Evolutionary conservation across 2,113 vertebrate species (phyloP), one percentile per base, ranked within the genome.

Genomic region (Saguinus midas): DNA sequence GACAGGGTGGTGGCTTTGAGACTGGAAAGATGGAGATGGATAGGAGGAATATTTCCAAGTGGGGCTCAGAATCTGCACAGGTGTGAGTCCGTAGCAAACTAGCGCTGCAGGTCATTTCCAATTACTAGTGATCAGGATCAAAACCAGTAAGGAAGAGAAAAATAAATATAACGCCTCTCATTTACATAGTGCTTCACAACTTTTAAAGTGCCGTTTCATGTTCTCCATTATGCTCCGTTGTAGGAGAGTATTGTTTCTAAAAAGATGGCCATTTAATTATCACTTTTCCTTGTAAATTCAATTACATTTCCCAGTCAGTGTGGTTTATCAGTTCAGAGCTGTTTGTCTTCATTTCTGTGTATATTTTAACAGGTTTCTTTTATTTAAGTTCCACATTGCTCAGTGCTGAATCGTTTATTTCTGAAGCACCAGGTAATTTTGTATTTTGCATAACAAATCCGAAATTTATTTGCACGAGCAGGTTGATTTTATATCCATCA

Each of bases 251-350:
- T 78, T 94, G 48, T 79, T 94, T 96, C 73, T 85, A 35, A 82
- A 88, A 85, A 93, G 50, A 95, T 25, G 16, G 37, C 11, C 66
- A 94, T 95, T 97, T 78, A 95, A 95, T 97, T 89, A 92, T 87
- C 80, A 35, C 12, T 58, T 93, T 72, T 85, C 43, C 91, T 96
- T 96, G 83, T 78, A 96, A 91, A 96, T 97, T 91, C 72, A 91
- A 17, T 88, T 93, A 52, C 8, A 50, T 90, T 86, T 90, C 78
- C 21, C 48, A 93, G 12, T 89, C 95, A 96, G 2, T 94, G 55
- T 73, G 57, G 32, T 58, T 90, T 78, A 48, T 88, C 78, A 43
- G 79, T 88, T 95, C 40, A 64, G 68, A 96, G 82, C 80, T 95
- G 37, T 83, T 91, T 96, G 55, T 89, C 92, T 96, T 75, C 57